Base-by-base conservation (phyloP, 2,113 vertebrate genomes). In the Eublepharis macularius region DNA sequence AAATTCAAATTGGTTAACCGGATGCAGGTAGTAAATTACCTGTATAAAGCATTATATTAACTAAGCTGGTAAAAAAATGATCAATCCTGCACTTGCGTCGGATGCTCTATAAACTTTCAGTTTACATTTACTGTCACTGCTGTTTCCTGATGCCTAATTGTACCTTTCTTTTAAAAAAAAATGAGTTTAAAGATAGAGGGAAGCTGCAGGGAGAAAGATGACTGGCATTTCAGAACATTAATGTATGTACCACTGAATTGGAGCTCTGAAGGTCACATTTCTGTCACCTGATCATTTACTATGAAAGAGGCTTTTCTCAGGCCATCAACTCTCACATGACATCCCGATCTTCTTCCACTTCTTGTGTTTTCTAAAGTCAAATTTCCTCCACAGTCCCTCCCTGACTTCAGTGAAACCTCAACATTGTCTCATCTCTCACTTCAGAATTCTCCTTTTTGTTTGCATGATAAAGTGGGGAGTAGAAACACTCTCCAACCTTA, bases 31-130 rank as follows among this genome's bases (percentile, higher is more conserved):
- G 45, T 82, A 76, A 82, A 91, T 75, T 89, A 79, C 4, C 63
- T 89, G n/a, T 70, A 80, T 78, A n/a, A 93, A 83, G 19, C 80
- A 49, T 26, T 81, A 14, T 69, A 87, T 89, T 92, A 86, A 70
- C 17, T 29, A 76, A 87, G 39, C 83, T 89, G 83, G 49, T 51
- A 6, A 8, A 24, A 79, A 8, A 36, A 13, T 2, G 41, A 16
- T 57, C 14, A 74, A 85, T 24, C 9, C 1, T 10, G 19, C 41
- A 16, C 24, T 76, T 10, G 1, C 66, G n/a, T 49, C 86, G 51
- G 24, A 8, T 83, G 9, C 17, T 82, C 6, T 24, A 57, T 32
- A 3, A 60, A 80, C 0, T 1, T 4, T 21, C 74, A 0, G 8
- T 77, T 88, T 92, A 34, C 41, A 75, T 36, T 39, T 11, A 60